Evolutionary conservation across 2,113 vertebrate species (phyloP).

Genomic region (Pelvicachromis taeniatus): DNA sequence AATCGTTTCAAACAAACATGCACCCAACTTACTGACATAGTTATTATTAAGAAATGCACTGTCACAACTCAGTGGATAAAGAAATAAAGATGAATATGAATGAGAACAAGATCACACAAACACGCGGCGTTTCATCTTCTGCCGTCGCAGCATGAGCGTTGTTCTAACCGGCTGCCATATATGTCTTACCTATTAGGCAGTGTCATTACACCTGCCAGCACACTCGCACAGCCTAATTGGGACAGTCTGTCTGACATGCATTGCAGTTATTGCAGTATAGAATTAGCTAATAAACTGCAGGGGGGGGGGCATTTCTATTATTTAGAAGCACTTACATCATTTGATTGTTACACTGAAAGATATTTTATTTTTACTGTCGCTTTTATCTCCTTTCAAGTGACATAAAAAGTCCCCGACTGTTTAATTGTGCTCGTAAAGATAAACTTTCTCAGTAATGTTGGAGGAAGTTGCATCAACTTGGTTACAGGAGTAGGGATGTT

Average conservation of each 20-base stretch:
- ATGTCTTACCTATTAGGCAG: background rate
- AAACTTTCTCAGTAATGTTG: background rate
- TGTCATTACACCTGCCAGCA: background rate
- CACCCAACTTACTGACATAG: background rate
- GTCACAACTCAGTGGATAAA: background rate
- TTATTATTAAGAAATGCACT: background rate
- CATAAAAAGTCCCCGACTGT: background rate
- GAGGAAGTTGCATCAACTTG: background rate
- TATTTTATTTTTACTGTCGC: background rate
- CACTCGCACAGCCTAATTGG: background rate
- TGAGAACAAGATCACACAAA: background rate
- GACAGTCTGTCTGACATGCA: background rate
- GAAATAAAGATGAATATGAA: background rate
- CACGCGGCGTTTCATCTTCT: background rate
- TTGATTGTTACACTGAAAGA: background rate
- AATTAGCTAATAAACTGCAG: background rate
- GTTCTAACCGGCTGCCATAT: background rate
- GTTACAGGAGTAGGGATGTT: rapidly evolving
- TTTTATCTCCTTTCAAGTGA: background rate
- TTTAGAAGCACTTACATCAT: background rate
- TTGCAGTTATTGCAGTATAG: background rate
- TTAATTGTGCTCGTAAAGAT: background rate
- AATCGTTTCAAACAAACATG: background rate
- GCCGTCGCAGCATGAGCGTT: background rate
- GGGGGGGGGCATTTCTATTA: background rate